These are phyloP conservation scores for Tenthredo distinguenda DNA, from an alignment of 2,888 invertebrate species.

Conservation along the genomic window DNA sequence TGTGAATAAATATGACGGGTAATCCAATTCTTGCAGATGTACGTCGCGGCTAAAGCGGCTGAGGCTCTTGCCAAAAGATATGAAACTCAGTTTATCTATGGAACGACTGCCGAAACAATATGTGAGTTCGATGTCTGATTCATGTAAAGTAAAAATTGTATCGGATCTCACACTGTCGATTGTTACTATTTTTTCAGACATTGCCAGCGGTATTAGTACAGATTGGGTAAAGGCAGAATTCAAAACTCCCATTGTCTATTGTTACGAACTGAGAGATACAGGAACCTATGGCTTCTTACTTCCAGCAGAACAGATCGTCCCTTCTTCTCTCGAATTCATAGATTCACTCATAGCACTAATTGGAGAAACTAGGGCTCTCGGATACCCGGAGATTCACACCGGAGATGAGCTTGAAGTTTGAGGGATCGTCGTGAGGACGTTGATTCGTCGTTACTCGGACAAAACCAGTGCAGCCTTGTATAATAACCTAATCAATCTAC, in stretches of 20 bases:
- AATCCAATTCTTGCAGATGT: constrained; percentile 42
- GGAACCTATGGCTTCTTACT: constrained; percentile 82
- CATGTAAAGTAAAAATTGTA: background rate
- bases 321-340: constrained; percentile 78
- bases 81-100: constrained; percentile 68
- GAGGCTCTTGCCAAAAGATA: constrained; percentile 70
- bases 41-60: constrained; percentile 68
- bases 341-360: constrained; percentile 71
- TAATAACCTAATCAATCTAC: background rate
- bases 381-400: constrained; percentile 42
- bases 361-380: constrained; percentile 39
- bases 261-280: constrained; percentile 83
- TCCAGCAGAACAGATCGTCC: constrained; percentile 80
- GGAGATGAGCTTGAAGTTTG: background rate
- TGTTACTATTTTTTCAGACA: constrained; percentile 75
- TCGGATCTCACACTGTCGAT: background rate
- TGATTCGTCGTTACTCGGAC: background rate
- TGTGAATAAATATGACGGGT: background rate
- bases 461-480: background rate
- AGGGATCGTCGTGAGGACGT: background rate
- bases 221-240: constrained; percentile 83
- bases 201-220: constrained; percentile 81
- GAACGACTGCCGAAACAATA: constrained; percentile 66
- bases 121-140: constrained; percentile 27
- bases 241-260: constrained; percentile 82